These are phyloP conservation scores for Graphium colonna DNA, from an alignment of 2,888 invertebrate genomes.

Conservation along the genomic window DNA sequence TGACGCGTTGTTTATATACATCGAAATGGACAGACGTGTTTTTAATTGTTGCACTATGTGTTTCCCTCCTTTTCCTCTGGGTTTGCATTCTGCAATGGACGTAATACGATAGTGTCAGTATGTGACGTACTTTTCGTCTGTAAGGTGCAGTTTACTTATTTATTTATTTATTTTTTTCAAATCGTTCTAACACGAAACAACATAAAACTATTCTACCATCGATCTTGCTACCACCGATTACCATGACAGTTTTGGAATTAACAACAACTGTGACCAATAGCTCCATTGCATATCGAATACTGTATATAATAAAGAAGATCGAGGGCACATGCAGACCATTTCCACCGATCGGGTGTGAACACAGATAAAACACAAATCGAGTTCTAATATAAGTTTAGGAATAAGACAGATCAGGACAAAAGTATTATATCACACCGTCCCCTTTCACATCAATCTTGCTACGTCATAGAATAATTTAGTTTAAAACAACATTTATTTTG, in stretches of 20 bases:
- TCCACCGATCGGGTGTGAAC: slow-evolving; percentile 20
- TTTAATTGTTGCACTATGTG: slow-evolving; percentile 62
- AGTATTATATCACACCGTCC: slow-evolving; percentile 42
- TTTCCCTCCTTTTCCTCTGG: slow-evolving; percentile 69
- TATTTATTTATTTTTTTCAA: slow-evolving; percentile 6
- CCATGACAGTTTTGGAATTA: slow-evolving; percentile 5
- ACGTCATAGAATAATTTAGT: slow-evolving; percentile 43
- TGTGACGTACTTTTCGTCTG: slow-evolving; percentile 27
- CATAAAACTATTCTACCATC: slow-evolving; percentile 62
- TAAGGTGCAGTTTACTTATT: slow-evolving; percentile 15
- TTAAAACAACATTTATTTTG: slow-evolving; percentile 75
- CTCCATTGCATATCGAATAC: slow-evolving; percentile 6
- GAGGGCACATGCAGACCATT: slow-evolving; percentile 57
- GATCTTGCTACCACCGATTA: slow-evolving; percentile 22
- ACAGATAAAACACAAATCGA: slow-evolving; percentile 30
- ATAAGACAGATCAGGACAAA: slow-evolving; percentile 40
- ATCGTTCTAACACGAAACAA: slow-evolving; percentile 60
- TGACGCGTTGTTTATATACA: slow-evolving; percentile 41
- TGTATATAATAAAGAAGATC: slow-evolving; percentile 34
- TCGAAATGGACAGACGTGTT: slow-evolving; percentile 53
- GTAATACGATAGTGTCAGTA: slow-evolving; percentile 64
- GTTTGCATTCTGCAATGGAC: slow-evolving; percentile 75
- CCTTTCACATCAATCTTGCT: slow-evolving; percentile 39
- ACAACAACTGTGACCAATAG: slow-evolving; percentile 4
- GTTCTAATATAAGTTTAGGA: slow-evolving; percentile 27